Conservation (phyloP, 2,888 invertebrate species). For the Mimas tiliae region DNA sequence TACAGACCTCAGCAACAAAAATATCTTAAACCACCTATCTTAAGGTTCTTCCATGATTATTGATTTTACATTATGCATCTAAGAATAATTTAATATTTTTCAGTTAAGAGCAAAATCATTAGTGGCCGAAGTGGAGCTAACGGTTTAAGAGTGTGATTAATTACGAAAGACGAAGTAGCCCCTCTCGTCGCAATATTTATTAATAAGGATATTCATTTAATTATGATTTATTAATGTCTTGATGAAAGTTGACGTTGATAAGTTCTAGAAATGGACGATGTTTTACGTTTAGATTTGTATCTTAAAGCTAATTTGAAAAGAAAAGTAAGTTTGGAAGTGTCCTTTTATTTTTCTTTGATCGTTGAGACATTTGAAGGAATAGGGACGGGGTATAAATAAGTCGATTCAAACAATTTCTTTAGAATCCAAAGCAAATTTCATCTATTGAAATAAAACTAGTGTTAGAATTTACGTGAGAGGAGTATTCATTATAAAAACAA, state of each 20-base stretch:
- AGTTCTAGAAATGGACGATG: not conserved
- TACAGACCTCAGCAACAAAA: too few relatives aligned
- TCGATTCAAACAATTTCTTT: too few relatives aligned
- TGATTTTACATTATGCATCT: not conserved
- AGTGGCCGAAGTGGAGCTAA: not conserved
- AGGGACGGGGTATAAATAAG: too few relatives aligned
- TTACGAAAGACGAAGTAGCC: not conserved
- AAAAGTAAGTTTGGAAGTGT: too few relatives aligned
- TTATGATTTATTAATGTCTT: conserved; percentile 2
- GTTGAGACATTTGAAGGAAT: too few relatives aligned
- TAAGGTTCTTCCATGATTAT: too few relatives aligned
- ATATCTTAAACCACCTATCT: too few relatives aligned
- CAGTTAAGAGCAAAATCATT: conserved; percentile 2
- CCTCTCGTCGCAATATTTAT: not conserved
- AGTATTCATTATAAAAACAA: too few relatives aligned
- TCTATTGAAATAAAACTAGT: too few relatives aligned
- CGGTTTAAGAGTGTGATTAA: conserved; percentile 13
- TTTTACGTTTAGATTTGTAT: not conserved
- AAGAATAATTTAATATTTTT: not conserved
- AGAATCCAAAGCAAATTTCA: too few relatives aligned
- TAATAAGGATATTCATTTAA: conserved; percentile 5
- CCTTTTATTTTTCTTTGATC: too few relatives aligned
- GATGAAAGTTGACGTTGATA: not conserved
- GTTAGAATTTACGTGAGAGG: too few relatives aligned
- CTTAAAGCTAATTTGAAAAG: not conserved